These are phyloP conservation scores for Eupithecia vulgata DNA, from an alignment of 2,888 invertebrate species.

Conservation along the genomic window DNA sequence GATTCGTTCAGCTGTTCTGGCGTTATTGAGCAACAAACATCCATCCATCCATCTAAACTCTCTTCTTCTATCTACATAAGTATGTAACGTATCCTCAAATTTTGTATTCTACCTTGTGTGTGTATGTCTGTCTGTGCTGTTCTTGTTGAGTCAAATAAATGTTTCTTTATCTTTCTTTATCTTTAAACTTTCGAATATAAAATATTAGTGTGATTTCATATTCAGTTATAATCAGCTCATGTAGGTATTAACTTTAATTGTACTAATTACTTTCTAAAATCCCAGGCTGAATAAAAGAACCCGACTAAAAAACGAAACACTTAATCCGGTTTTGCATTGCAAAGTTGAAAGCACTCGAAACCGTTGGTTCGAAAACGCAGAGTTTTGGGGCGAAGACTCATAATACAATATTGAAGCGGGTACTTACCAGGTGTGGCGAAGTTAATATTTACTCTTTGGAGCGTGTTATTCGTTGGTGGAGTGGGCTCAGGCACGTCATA, in stretches of 20 bases:
- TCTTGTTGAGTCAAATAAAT: too few relatives aligned
- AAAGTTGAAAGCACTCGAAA: constrained; percentile 12
- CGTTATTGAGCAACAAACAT: too few relatives aligned
- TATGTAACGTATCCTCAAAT: too few relatives aligned
- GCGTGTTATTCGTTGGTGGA: constrained; percentile 12
- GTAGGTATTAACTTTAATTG: background rate
- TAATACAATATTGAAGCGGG: constrained; percentile 17
- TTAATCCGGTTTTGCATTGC: constrained; percentile 9
- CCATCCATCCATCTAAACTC: too few relatives aligned
- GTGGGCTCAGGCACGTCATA: constrained; percentile 8
- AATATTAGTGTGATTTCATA: too few relatives aligned
- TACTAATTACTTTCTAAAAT: background rate
- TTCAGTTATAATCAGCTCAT: too few relatives aligned
- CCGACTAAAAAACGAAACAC: constrained; percentile 7
- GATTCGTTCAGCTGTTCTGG: too few relatives aligned
- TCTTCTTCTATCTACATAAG: too few relatives aligned
- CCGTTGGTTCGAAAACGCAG: background rate
- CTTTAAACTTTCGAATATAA: too few relatives aligned
- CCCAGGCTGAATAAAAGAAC: background rate
- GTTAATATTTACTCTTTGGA: constrained; percentile 18
- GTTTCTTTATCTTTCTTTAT: too few relatives aligned
- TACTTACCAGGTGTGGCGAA: constrained; percentile 10
- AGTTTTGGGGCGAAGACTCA: constrained; percentile 7
- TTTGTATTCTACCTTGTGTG: too few relatives aligned
- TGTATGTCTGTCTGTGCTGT: too few relatives aligned